phyloP scores from a whole-genome alignment of 2,113 vertebrate genomes.

The Otolemur garnettii region DNA sequence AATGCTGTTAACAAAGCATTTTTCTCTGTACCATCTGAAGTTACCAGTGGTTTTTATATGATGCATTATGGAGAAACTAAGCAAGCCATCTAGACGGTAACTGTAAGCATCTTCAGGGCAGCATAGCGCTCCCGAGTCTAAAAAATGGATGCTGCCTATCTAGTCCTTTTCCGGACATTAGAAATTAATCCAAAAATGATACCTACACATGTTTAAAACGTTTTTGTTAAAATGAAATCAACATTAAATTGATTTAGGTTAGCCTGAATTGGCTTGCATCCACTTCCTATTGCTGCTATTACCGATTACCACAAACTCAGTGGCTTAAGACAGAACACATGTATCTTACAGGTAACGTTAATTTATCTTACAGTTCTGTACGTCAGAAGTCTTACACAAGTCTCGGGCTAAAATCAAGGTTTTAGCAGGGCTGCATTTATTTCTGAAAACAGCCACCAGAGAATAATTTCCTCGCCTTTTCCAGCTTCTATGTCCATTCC shows the following conservation, averaged over 20 bases:
- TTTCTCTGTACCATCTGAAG: not conserved
- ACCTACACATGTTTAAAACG: not conserved
- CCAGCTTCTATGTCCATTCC: not conserved
- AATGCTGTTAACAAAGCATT: too few relatives aligned
- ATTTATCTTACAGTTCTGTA: not conserved
- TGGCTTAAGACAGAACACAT: not conserved
- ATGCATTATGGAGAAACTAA: not conserved
- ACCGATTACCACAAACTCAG: not conserved
- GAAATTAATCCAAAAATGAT: rapidly evolving
- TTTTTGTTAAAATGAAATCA: not conserved
- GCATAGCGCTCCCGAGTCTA: too few relatives aligned
- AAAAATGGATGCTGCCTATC: not conserved
- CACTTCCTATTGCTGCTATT: not conserved
- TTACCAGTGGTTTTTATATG: not conserved
- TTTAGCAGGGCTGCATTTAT: not conserved
- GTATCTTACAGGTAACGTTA: not conserved
- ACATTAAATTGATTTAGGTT: not conserved
- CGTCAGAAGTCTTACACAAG: not conserved
- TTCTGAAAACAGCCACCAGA: not conserved
- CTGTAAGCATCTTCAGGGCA: not conserved
- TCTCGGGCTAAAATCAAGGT: not conserved
- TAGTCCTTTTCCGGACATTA: too few relatives aligned
- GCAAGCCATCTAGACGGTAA: not conserved
- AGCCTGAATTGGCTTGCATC: not conserved
- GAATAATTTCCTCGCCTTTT: not conserved